Conservation (phyloP, 2,113 vertebrate species). For the Petrocephalus zakoni region DNA sequence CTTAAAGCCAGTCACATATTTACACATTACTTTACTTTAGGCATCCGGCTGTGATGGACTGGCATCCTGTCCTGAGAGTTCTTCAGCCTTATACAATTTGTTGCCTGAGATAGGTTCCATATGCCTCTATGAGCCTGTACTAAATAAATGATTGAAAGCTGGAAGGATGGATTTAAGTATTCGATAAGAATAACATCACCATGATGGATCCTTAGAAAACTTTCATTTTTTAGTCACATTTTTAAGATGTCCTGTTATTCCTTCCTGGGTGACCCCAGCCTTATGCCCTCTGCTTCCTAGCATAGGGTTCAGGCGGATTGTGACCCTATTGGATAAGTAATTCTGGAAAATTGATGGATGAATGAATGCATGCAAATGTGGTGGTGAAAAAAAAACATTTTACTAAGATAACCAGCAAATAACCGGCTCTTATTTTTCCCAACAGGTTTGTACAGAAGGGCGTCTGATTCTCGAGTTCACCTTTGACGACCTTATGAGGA, state of each 20-base stretch:
- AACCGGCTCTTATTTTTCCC: conserved; percentile 34
- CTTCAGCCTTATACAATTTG: not conserved
- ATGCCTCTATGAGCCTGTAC: not conserved
- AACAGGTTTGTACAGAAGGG: conserved; percentile 95
- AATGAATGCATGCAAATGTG: not conserved
- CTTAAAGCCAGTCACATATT: not conserved
- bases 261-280: not conserved
- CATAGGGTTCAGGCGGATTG: not conserved
- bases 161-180: not conserved
- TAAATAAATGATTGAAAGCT: not conserved
- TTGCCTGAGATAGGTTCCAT: not conserved
- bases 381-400: not conserved
- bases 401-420: not conserved
- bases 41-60: not conserved
- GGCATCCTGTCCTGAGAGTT: not conserved
- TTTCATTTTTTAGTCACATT: not conserved
- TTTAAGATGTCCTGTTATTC: not conserved
- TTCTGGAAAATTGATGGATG: not conserved
- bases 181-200: not conserved
- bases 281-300: not conserved
- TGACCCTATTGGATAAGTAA: not conserved
- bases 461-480: conserved; percentile 97
- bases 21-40: not conserved
- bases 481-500: conserved; percentile 98
- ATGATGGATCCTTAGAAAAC: not conserved